Base-by-base conservation (phyloP, 2,113 vertebrate species). In the Apistogramma diplotaenia region DNA sequence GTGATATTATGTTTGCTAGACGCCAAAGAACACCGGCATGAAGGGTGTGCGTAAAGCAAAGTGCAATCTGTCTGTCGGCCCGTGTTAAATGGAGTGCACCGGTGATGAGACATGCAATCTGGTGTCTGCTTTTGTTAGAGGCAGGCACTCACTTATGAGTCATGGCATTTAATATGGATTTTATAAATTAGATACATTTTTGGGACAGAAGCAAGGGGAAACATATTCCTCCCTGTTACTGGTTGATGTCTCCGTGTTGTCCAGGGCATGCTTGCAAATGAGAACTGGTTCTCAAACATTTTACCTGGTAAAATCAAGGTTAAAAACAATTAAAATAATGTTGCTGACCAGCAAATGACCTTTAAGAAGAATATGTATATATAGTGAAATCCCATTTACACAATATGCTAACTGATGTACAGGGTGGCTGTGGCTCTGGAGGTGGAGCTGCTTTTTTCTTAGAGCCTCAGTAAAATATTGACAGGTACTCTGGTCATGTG, bases 61-160 rank as follows among this genome's bases (percentile, higher is more conserved):
- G 89, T 89, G 87, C 91, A 89, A 91, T 92, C 86, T 93, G 90
- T 93, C 90, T 91, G 91, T 91, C 92, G 84, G 60, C 82, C 88
- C 53, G 80, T 89, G 87, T 94, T 90, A 92, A 93, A 95, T 90
- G 86, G 78, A 92, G 83, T 89, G 88, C 86, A 57, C 84, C 87
- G 82, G 78, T 84, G 91, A 92, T 87, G 89, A 91, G 91, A 90
- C 85, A 83, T 81, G 82, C 89, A 89, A 90, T 90, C 88, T 90
- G 91, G 81, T 87, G 87, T 86, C 84, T 86, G 81, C 58, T 86
- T 89, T 87, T 89, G 87, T 92, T 85, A 81, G 61, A 59, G 74
- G 51, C 70, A 70, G 51, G 56, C 75, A 16, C 35, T n/a, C 16
- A 51, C 84, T 86, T 82, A 91, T 73, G 78, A 91, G 76, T 87